phyloP scores from a whole-genome alignment of 2,888 invertebrate species.

The Sepioteuthis lessoniana region DNA sequence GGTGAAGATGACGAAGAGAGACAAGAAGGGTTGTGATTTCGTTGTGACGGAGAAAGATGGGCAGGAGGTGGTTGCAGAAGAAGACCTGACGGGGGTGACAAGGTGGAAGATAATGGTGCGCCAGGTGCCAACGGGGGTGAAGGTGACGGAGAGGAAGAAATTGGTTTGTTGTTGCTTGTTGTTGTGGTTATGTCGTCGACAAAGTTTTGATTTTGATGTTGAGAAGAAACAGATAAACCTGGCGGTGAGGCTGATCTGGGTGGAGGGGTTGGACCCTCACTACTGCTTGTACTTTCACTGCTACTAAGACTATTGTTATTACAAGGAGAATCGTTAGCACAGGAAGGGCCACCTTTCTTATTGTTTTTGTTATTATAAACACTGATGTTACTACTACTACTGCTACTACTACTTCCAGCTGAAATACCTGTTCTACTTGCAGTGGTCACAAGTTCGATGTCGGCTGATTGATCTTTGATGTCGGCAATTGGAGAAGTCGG shows the following conservation, averaged over 20 bases:
- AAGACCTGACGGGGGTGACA: conserved; percentile 50
- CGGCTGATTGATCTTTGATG: not conserved
- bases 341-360: not conserved
- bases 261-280: not conserved
- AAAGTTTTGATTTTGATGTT: not conserved
- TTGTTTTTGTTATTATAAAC: not conserved
- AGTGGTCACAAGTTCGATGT: not conserved
- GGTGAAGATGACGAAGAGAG: not conserved
- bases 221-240: conserved; percentile 44
- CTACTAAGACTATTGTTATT: conserved; percentile 33
- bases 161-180: not conserved
- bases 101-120: conserved; percentile 48
- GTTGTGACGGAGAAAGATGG: not conserved
- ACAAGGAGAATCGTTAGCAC: not conserved
- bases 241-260: conserved; percentile 50
- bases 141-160: not conserved
- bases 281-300: not conserved
- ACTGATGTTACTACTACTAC: not conserved
- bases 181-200: not conserved
- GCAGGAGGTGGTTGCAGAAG: conserved; percentile 50
- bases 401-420: not conserved
- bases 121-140: conserved; percentile 40
- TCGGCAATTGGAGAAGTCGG: not conserved
- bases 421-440: not conserved
- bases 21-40: not conserved